Evolutionary conservation across 2,888 invertebrate species (phyloP), one percentile per base, ranked within the genome.

Genomic region (Morpho helenor): DNA sequence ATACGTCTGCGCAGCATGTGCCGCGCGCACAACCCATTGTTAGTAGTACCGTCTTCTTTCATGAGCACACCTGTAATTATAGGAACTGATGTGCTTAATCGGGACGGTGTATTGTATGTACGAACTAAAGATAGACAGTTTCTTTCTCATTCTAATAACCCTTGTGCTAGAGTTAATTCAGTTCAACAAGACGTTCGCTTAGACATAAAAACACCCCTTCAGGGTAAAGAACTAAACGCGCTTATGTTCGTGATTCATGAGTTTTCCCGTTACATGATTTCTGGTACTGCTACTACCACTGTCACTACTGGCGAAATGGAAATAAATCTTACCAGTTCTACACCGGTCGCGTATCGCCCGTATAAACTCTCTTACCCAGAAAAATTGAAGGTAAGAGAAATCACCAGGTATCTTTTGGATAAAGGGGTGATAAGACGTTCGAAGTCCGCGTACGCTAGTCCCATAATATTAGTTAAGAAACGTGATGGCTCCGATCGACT

Each of bases 1-100:
- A n/a, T n/a, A n/a, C n/a, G n/a, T n/a, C n/a, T n/a, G n/a, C n/a
- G n/a, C n/a, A n/a, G n/a, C n/a, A n/a, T n/a, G n/a, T n/a, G n/a
- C n/a, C n/a, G n/a, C n/a, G n/a, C n/a, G n/a, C n/a, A n/a, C n/a
- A n/a, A n/a, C n/a, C n/a, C n/a, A n/a, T 51, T 66, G 3, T 40
- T 56, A 3, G 52, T 66, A 8, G 66, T 63, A 3, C 57, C 62
- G 0, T 3, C 56, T 0, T 8, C 54, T 3, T 58, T 2, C 49
- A 63, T 64, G 47, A 59, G 51, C 8, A 23, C 59, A 0, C 59
- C 66, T 7, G 46, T 66, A 8, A 54, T 66, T 9, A 53, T 66
- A 9, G 63, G 65, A 8, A 63, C 63, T 0, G 63, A 65, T 51
- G 56, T 65, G 22, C 45, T 63, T 8, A 62, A 66, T 49, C 43